Evolutionary conservation across 2,113 vertebrate genomes (phyloP).

Genomic region (Proterorhinus semilunaris): DNA sequence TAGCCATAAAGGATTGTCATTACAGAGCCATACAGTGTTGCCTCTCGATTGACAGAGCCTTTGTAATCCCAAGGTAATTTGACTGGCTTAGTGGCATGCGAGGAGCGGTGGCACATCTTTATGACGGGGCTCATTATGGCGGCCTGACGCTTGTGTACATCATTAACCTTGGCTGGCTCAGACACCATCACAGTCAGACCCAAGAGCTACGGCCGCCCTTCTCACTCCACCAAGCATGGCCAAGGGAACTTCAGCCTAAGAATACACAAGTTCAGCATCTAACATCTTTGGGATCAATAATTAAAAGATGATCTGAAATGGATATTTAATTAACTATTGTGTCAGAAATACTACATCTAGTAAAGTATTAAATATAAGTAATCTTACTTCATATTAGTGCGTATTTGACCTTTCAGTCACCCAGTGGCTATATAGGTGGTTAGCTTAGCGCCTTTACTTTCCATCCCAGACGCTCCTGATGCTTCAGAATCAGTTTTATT

Average conservation of each 20-base stretch:
- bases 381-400: too few relatives aligned
- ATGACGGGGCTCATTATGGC: slow-evolving; percentile 67
- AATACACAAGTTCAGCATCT: slow-evolving; percentile 22
- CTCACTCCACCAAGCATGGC: slow-evolving; percentile 65
- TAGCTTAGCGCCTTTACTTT: too few relatives aligned
- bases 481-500: too few relatives aligned
- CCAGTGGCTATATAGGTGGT: too few relatives aligned
- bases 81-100: slow-evolving; percentile 40
- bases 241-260: slow-evolving; percentile 48
- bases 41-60: slow-evolving; percentile 25
- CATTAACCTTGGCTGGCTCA: slow-evolving; percentile 78
- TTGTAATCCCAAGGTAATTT: slow-evolving; percentile 49
- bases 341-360: too few relatives aligned
- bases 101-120: slow-evolving; percentile 51
- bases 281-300: slow-evolving; percentile 9
- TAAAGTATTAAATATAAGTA: too few relatives aligned
- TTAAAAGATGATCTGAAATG: slow-evolving; percentile 11
- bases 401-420: too few relatives aligned
- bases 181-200: slow-evolving; percentile 71
- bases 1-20: slow-evolving; percentile 28
- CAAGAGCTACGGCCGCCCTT: slow-evolving; percentile 70
- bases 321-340: too few relatives aligned
- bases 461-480: too few relatives aligned
- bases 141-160: slow-evolving; percentile 65
- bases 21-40: slow-evolving; percentile 33